These are phyloP conservation scores for Capra hircus DNA, from an alignment of 2,113 vertebrate genomes.

Conservation along the genomic window DNA sequence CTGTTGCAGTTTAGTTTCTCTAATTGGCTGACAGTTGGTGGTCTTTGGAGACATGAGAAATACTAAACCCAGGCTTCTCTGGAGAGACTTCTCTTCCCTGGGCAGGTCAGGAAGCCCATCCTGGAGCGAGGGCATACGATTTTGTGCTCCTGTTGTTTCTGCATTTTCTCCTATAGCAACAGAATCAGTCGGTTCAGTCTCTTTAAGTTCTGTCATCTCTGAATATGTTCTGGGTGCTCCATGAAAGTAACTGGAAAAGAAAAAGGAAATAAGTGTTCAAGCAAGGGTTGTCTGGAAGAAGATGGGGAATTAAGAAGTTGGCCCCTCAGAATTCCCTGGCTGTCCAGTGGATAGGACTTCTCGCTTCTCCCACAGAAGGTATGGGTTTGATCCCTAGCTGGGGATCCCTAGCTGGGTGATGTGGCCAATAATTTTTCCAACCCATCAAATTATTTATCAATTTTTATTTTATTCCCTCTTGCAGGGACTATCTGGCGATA, in stretches of 20 bases:
- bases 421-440: not conserved
- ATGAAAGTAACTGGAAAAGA: not conserved
- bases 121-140: not conserved
- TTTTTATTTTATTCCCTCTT: not conserved
- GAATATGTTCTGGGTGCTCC: not conserved
- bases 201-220: not conserved
- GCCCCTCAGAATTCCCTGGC: not conserved
- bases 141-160: not conserved
- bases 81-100: not conserved
- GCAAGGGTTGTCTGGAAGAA: not conserved
- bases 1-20: slow-evolving; percentile 17
- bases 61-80: not conserved
- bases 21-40: not conserved
- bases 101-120: not conserved
- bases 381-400: not conserved
- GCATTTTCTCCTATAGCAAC: not conserved
- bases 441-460: not conserved
- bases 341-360: not conserved
- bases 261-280: not conserved
- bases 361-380: not conserved
- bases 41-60: not conserved
- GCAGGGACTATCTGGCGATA: not conserved
- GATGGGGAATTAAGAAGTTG: not conserved
- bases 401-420: too few relatives aligned
- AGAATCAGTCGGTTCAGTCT: not conserved